These are phyloP conservation scores for Benthosema pterotum DNA, from an alignment of 2,797 vertebrate genomes.

Conservation along the genomic window DNA sequence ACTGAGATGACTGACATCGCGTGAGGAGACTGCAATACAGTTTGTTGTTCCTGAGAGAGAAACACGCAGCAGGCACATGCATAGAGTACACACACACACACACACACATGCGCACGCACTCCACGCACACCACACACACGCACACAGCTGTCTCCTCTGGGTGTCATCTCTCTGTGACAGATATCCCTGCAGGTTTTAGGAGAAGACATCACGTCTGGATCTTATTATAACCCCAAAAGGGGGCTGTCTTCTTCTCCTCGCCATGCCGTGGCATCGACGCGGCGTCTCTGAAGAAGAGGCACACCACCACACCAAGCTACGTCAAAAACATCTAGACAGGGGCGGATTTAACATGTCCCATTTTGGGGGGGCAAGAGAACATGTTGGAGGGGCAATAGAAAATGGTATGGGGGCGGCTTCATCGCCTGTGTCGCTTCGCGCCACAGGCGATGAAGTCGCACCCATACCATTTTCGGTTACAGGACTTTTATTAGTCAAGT, in stretches of 20 bases:
- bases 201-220: constrained; percentile 42
- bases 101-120: constrained; percentile 26
- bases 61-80: constrained; percentile 25
- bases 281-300: constrained; percentile 26
- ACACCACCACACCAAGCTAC: constrained; percentile 12
- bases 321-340: constrained; percentile 10
- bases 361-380: no score
- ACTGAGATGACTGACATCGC: no score
- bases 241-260: constrained; percentile 19
- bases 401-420: no score
- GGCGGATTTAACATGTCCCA: no score
- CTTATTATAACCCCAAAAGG: constrained; percentile 44
- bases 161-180: constrained; percentile 49
- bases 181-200: constrained; percentile 55
- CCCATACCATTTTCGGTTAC: no score
- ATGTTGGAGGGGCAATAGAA: no score
- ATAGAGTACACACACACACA: constrained; percentile 16
- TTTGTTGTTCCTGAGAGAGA: constrained; percentile 34
- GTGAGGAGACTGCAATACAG: constrained; percentile 44
- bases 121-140: constrained; percentile 6
- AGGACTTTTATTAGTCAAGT: no score
- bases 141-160: constrained; percentile 52
- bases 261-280: constrained; percentile 22
- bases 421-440: no score
- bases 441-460: no score